A percentile compares a stretch with the other conserved stretches of the same genome.
Evolutionary conservation across 30 jellyfish, hydroid and myxozoan genomes (phyloP).

Genomic region (Aurelia aurita): DNA sequence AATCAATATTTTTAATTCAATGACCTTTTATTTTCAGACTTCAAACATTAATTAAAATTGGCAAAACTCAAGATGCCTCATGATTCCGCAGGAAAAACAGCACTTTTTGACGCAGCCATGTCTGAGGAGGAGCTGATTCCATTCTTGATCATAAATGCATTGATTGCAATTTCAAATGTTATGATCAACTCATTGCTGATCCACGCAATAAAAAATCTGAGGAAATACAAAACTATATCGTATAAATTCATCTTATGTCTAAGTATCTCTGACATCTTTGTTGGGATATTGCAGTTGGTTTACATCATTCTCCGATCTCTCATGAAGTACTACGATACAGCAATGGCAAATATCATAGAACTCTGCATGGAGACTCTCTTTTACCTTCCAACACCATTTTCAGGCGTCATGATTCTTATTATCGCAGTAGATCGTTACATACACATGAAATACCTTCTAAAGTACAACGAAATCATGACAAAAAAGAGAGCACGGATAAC

Average conservation of each 20-base stretch:
- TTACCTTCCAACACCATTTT: slow-evolving; percentile 33
- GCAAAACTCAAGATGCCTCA: too few relatives aligned
- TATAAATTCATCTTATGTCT: slow-evolving; percentile 20
- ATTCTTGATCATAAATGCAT: background rate
- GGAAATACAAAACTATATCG: background rate
- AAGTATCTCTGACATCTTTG: slow-evolving; percentile 24
- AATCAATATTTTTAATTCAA: too few relatives aligned
- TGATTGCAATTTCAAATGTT: slow-evolving; percentile 35
- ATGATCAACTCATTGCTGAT: slow-evolving; percentile 19
- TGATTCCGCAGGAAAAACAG: background rate
- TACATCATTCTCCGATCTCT: slow-evolving; percentile 25
- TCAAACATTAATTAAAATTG: too few relatives aligned
- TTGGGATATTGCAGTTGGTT: slow-evolving; percentile 21
- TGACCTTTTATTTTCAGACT: too few relatives aligned
- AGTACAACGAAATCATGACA: slow-evolving; percentile 45
- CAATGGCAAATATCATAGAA: background rate
- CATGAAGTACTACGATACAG: slow-evolving; percentile 16
- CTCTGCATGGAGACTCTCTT: slow-evolving; percentile 27
- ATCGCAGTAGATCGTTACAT: slow-evolving; percentile 54
- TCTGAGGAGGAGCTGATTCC: slow-evolving; percentile 14
- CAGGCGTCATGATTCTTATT: slow-evolving; percentile 48
- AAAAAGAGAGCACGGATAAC: slow-evolving; percentile 12
- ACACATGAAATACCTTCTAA: slow-evolving; percentile 48
- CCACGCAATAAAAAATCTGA: slow-evolving; percentile 7
- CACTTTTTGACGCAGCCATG: slow-evolving; percentile 23